Evolutionary conservation across 2,797 vertebrate species (phyloP), one percentile per base, ranked within the genome.

Genomic region (Molossus molossus): DNA sequence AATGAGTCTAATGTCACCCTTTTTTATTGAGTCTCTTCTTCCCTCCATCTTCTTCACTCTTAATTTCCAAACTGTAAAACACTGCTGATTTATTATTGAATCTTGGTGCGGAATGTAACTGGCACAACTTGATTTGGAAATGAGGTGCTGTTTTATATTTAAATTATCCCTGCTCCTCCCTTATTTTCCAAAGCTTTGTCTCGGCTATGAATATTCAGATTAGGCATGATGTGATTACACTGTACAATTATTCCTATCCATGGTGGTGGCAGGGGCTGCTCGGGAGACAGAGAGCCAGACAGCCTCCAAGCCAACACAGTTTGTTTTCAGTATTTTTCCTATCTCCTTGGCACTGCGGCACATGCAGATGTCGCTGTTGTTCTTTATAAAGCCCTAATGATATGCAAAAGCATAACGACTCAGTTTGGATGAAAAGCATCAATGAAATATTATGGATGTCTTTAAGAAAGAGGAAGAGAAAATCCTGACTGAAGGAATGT

Each of bases 361-460:
- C 99, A 99, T 99, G 99, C 99, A 99, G 99, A 99, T 99, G 99
- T 99, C 99, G 99, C 99, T 99, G 99, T 99, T 99, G 99, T 99
- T 99, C 99, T 99, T 99, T 99, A 99, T 99, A 99, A 99, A 99
- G 98, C 98, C 97, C 96, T 98, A 98, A 99, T 98, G 98, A 99
- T 98, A 99, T 98, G 98, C 98, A 94, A 98, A 99, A 98, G 97
- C 98, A 98, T 98, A 98, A 98, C 14, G 97, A 98, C 96, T 98
- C 96, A 97, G 98, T 98, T 98, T 98, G 97, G 97, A 98, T 87
- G 96, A 97, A 96, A 86, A 97, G 97, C 98, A 98, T 97, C 98
- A 96, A 97, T 0, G 37, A 98, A 98, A 98, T 98, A 98, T 98
- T 96, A 97, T 91, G 93, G 97, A 96, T 96, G 96, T 97, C 95